phyloP scores from a whole-genome alignment of 1,140 invertebrate species.

The Heliconius hermathena region DNA sequence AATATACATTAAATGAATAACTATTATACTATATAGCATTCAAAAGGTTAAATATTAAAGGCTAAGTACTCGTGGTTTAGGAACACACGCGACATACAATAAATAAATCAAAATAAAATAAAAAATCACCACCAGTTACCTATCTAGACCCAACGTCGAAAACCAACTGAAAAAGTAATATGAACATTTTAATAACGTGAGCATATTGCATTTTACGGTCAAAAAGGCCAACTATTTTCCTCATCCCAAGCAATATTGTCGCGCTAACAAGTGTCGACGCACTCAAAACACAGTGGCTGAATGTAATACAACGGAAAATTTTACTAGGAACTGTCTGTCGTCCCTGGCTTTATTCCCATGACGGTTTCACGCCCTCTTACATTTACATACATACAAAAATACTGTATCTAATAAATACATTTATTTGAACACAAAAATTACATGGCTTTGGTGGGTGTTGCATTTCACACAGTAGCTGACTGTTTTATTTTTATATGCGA shows the following conservation, averaged over 20 bases:
- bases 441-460: not conserved
- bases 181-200: not conserved
- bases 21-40: too few species aligned
- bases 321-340: not conserved
- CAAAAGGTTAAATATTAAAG: too few species aligned
- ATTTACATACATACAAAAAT: not conserved
- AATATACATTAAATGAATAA: too few species aligned
- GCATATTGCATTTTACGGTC: not conserved
- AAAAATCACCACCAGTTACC: too few species aligned
- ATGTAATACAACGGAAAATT: not conserved
- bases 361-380: not conserved
- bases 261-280: not conserved
- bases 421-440: not conserved
- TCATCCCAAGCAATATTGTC: not conserved
- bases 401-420: not conserved
- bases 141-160: not conserved
- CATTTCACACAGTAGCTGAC: not conserved
- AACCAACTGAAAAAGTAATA: not conserved
- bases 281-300: not conserved
- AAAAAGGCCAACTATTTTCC: slow-evolving; percentile 2
- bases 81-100: too few species aligned
- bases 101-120: too few species aligned
- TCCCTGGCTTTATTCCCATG: not conserved
- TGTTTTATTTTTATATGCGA: not conserved
- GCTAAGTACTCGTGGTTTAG: too few species aligned